phyloP scores from a whole-genome alignment of 2,797 vertebrate genomes.

The Enteromius paludinosus region DNA sequence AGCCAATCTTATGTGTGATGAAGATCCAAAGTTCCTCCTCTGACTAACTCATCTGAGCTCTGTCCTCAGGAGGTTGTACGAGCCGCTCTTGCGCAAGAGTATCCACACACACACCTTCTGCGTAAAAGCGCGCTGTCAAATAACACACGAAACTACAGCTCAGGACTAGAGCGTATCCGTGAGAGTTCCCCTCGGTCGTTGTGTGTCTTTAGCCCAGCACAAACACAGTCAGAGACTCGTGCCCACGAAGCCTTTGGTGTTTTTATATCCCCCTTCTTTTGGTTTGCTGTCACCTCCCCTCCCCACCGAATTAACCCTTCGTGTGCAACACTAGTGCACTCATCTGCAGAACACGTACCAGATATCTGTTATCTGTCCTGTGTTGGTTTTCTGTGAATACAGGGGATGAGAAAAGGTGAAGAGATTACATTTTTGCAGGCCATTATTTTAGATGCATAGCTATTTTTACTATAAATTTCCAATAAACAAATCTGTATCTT shows the following conservation, averaged over 20 bases:
- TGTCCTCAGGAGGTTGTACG: conserved; percentile 22
- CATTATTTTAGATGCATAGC: not conserved
- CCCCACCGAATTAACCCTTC: conserved; percentile 78
- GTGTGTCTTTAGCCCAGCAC: conserved; percentile 41
- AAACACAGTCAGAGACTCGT: conserved; percentile 66
- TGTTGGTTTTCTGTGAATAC: conserved; percentile 4
- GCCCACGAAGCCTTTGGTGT: conserved; percentile 68
- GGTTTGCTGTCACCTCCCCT: conserved; percentile 70
- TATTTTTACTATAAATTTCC: not conserved
- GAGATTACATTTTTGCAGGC: not conserved
- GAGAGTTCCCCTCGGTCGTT: conserved; percentile 19
- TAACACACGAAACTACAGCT: conserved; percentile 17
- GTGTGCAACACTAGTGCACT: conserved; percentile 10
- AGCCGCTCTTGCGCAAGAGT: conserved; percentile 42
- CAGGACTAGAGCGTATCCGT: not conserved
- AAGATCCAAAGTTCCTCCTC: conserved; percentile 33
- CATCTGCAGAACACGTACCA: not conserved
- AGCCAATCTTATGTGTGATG: conserved; percentile 28
- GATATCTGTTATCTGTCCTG: not conserved
- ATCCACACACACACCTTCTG: conserved; percentile 36
- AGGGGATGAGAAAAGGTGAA: not conserved
- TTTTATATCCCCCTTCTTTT: conserved; percentile 78
- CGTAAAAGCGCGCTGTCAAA: conserved; percentile 41
- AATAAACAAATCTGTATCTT: not conserved
- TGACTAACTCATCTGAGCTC: conserved; percentile 21